A percentile compares a stretch with the other conserved stretches of the same genome.
These are phyloP conservation scores for Chauna torquata DNA, from an alignment of 2,113 vertebrate genomes.

Conservation along the genomic window DNA sequence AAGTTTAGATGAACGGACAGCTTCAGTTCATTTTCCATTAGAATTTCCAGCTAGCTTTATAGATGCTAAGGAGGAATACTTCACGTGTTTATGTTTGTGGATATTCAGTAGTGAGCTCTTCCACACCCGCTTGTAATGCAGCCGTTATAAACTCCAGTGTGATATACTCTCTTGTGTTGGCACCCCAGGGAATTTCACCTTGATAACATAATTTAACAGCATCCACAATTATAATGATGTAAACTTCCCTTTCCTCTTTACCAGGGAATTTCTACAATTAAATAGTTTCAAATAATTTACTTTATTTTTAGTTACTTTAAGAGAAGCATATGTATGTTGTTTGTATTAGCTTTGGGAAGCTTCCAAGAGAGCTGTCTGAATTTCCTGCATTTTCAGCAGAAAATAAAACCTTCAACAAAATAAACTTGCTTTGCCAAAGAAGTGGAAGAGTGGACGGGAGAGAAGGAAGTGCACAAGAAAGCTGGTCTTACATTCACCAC, in stretches of 20 bases:
- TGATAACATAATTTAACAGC: conserved; percentile 31
- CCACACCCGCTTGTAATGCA: background rate
- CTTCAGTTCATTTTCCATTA: background rate
- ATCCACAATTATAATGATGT: conserved; percentile 19
- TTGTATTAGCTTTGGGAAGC: conserved; percentile 77
- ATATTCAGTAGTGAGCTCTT: background rate
- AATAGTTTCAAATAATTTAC: conserved; percentile 69
- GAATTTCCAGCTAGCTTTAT: background rate
- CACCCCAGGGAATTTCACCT: conserved; percentile 33
- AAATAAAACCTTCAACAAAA: conserved; percentile 77
- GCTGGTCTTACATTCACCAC: background rate
- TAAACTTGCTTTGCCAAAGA: conserved; percentile 54
- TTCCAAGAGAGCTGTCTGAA: conserved; percentile 77
- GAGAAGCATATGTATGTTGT: conserved; percentile 76
- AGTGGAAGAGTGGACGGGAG: background rate
- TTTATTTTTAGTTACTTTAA: conserved; percentile 76
- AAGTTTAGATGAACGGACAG: background rate
- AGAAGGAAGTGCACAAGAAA: conserved; percentile 18
- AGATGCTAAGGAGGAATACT: background rate
- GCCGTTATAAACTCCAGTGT: background rate
- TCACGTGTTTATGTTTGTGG: background rate
- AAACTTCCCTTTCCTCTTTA: conserved; percentile 70
- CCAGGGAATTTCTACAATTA: conserved; percentile 66
- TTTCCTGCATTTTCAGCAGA: conserved; percentile 81
- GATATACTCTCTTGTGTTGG: background rate